Conservation (phyloP, 2,113 vertebrate species). For the Calyptommatus sinebrachiatus region DNA sequence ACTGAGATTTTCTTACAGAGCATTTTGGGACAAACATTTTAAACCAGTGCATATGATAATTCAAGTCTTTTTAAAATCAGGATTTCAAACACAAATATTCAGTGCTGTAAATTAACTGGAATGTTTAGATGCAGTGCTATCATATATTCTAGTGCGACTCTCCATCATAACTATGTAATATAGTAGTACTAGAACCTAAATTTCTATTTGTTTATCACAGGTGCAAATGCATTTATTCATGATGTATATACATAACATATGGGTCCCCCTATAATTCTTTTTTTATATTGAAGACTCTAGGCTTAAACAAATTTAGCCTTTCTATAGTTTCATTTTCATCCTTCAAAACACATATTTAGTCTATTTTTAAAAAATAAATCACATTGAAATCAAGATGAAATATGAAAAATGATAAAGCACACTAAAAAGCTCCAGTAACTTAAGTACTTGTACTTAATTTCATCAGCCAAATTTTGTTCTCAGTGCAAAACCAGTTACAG, state of each 20-base stretch:
- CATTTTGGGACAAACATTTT: conserved; percentile 57
- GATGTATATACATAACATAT: conserved; percentile 40
- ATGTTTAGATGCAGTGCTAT: conserved; percentile 47
- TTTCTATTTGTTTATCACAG: conserved; percentile 42
- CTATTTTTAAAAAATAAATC: conserved; percentile 51
- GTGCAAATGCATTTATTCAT: conserved; percentile 46
- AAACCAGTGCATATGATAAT: conserved; percentile 60
- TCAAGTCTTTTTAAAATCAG: conserved; percentile 37
- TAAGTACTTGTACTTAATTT: conserved; percentile 56
- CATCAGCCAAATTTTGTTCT: conserved; percentile 35
- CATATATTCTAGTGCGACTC: conserved; percentile 18
- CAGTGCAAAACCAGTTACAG: conserved; percentile 62
- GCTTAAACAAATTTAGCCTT: not conserved
- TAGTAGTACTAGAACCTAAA: conserved; percentile 50
- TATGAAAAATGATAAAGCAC: conserved; percentile 52
- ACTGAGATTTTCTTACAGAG: conserved; percentile 49
- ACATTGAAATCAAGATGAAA: conserved; percentile 57
- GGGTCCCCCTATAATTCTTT: not conserved
- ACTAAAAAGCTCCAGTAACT: conserved; percentile 51
- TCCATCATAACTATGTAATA: conserved; percentile 35
- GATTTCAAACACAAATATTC: conserved; percentile 28
- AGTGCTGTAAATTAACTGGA: conserved; percentile 47
- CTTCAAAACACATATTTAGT: conserved; percentile 44
- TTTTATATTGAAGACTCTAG: conserved; percentile 21
- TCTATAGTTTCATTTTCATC: conserved; percentile 42